These are phyloP conservation scores for Eutrigla gurnardus DNA, from an alignment of 2,797 vertebrate genomes.

Conservation along the genomic window DNA sequence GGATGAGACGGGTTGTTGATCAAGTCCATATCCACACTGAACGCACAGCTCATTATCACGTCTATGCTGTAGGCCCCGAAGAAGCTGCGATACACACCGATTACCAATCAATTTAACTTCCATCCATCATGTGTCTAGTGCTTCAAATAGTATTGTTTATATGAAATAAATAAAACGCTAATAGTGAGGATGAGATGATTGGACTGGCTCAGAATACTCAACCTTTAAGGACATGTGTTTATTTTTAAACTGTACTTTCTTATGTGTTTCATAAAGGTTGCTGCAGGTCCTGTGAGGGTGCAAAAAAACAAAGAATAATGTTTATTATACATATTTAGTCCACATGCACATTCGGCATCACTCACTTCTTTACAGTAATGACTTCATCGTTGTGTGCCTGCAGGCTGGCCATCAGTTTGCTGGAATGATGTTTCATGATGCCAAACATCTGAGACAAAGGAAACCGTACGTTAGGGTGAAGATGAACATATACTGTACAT, in stretches of 20 bases:
- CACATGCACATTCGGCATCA: not conserved
- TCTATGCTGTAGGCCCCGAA: slow-evolving; percentile 84
- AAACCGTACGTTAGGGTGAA: not conserved
- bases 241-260: not conserved
- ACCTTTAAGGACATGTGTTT: not conserved
- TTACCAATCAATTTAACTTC: not conserved
- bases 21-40: slow-evolving; percentile 78
- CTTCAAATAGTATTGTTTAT: not conserved
- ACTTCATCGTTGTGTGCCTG: slow-evolving; percentile 36
- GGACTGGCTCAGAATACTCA: not conserved
- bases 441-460: slow-evolving; percentile 58
- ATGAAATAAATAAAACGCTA: not conserved
- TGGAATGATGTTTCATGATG: slow-evolving; percentile 67
- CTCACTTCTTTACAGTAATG: slow-evolving; percentile 60
- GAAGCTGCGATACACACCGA: slow-evolving; percentile 66
- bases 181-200: not conserved
- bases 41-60: slow-evolving; percentile 70
- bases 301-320: not conserved
- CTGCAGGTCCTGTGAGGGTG: not conserved
- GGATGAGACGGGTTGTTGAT: slow-evolving; percentile 78
- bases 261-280: not conserved
- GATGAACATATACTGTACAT: not conserved
- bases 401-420: slow-evolving; percentile 50
- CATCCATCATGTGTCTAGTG: not conserved
- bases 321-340: not conserved